Evolutionary conservation across 2,888 invertebrate species (phyloP).

Genomic region (Pedicia rivosa): DNA sequence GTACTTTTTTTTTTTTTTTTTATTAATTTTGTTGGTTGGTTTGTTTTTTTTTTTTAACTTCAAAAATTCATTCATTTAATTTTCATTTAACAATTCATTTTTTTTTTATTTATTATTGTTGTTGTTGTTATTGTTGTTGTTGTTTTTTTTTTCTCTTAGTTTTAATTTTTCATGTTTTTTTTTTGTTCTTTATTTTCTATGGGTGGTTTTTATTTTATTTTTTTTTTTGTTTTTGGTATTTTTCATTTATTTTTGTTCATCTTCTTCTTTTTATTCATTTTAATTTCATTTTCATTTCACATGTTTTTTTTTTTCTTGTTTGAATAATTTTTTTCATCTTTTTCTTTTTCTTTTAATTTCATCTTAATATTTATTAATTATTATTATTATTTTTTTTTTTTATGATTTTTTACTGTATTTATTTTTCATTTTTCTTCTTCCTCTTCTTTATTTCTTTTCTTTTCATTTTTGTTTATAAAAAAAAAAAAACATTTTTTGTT

Average conservation of each 20-base stretch:
- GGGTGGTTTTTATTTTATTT: slow-evolving; percentile 3
- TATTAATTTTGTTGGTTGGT: too few species aligned
- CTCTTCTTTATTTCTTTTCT: slow-evolving; percentile 15
- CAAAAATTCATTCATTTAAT: too few species aligned
- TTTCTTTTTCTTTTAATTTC: slow-evolving; percentile 9
- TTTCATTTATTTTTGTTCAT: slow-evolving; percentile 1
- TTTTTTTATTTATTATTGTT: not conserved
- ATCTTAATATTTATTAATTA: not conserved
- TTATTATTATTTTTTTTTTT: slow-evolving; percentile 1
- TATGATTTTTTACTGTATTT: slow-evolving; percentile 4
- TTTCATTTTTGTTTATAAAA: slow-evolving; percentile 28
- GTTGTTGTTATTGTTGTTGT: not conserved
- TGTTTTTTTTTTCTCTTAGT: not conserved
- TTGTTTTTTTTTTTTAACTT: not conserved
- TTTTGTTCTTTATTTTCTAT: not conserved
- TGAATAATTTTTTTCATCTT: not conserved
- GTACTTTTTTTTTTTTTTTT: not conserved
- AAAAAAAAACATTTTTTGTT: slow-evolving; percentile 7
- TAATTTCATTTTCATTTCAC: not conserved
- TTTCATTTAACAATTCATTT: not conserved
- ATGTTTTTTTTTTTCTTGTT: slow-evolving; percentile 1
- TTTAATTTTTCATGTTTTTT: not conserved
- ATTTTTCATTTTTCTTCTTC: slow-evolving; percentile 2
- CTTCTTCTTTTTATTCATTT: slow-evolving; percentile 8
- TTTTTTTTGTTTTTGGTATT: slow-evolving; percentile 1